A percentile compares a stretch with the other conserved stretches of the same genome.
Conservation (phyloP, 2,113 vertebrate species). For the Pogona vitticeps region DNA sequence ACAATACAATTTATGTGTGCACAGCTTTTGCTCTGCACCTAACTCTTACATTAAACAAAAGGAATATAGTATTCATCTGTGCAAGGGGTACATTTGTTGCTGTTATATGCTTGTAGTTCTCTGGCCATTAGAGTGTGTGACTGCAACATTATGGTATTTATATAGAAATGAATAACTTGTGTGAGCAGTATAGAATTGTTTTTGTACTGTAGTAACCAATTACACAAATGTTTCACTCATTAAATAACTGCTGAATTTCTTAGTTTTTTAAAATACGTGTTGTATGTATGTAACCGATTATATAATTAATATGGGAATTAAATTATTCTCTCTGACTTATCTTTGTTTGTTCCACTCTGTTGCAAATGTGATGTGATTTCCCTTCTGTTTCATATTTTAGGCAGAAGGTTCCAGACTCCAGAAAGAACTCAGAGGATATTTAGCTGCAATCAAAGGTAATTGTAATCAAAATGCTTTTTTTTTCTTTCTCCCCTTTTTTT, state of each 20-base stretch:
- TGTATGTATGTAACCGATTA: not conserved
- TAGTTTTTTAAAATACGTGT: not conserved
- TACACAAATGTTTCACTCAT: not conserved
- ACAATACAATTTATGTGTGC: too few species aligned
- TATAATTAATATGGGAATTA: not conserved
- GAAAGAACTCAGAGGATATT: constrained; percentile 92
- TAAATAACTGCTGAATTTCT: not conserved
- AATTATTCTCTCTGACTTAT: not conserved
- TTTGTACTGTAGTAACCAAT: not conserved
- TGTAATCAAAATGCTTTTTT: constrained; percentile 2
- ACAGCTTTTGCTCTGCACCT: not conserved
- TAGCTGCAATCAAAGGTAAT: constrained; percentile 96
- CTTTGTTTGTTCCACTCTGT: constrained; percentile 11
- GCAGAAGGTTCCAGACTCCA: constrained; percentile 93
- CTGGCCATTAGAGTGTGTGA: not conserved
- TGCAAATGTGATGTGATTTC: constrained; percentile 4
- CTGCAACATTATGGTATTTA: not conserved
- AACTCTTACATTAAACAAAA: not conserved
- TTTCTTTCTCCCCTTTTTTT: not conserved
- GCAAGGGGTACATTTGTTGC: not conserved
- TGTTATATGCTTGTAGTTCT: not conserved
- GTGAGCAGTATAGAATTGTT: not conserved
- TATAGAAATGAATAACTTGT: not conserved
- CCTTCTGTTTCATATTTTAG: constrained; percentile 76
- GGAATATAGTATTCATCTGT: not conserved